A percentile compares a stretch with the other conserved stretches of the same genome.
These are phyloP conservation scores for Trachelus stipa DNA, from an alignment of 2,888 invertebrate genomes.

Conservation along the genomic window DNA sequence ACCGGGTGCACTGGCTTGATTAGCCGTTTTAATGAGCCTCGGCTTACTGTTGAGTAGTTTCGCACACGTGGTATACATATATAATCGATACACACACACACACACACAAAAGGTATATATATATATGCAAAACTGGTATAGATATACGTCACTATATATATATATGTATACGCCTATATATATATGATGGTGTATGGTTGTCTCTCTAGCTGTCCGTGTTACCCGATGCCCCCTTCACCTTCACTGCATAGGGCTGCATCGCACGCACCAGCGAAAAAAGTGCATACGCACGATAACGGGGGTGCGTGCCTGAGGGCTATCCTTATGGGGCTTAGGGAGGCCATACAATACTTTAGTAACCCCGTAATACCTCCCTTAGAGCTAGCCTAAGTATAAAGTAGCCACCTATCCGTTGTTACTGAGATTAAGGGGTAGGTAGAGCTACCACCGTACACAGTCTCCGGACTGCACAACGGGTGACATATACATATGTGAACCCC, in stretches of 20 bases:
- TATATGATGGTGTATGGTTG: background rate
- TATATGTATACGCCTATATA: too few relatives aligned
- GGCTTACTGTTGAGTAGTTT: background rate
- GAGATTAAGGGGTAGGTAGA: background rate
- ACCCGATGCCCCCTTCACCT: constrained; percentile 66
- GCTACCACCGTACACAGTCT: too few relatives aligned
- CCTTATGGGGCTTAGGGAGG: constrained; percentile 59
- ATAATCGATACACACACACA: too few relatives aligned
- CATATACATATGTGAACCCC: too few relatives aligned
- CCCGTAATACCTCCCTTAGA: constrained; percentile 59
- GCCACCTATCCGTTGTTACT: constrained; percentile 20
- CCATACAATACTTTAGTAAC: constrained; percentile 65
- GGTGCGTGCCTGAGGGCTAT: constrained; percentile 59
- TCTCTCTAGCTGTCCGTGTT: constrained; percentile 58
- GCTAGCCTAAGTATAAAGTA: constrained; percentile 40
- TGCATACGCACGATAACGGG: constrained; percentile 42
- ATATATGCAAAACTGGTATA: background rate
- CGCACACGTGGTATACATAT: background rate
- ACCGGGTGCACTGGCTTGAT: background rate
- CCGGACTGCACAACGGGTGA: too few relatives aligned
- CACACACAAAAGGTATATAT: too few relatives aligned
- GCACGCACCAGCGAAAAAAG: constrained; percentile 24
- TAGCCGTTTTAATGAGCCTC: background rate
- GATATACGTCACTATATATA: background rate
- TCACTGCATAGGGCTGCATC: constrained; percentile 42